Base-by-base conservation (phyloP, 2,888 invertebrate species). In the Tetropium fuscum region DNA sequence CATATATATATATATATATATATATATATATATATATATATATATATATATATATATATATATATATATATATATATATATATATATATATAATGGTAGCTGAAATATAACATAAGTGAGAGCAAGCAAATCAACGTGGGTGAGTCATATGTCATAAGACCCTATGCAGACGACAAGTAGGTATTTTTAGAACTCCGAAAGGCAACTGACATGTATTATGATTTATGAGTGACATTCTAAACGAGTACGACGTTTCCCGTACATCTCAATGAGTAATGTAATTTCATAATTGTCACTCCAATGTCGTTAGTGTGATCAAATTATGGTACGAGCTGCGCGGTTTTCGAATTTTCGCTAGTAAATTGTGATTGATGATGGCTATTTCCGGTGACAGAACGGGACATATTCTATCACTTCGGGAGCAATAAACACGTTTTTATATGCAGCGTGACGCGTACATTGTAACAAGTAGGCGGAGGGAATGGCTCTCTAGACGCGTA, bases 261-360 rank as follows among this genome's bases (percentile, higher is more conserved):
- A 78, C 77, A 75, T 80, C 78, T 78, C 78, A 77, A 77, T 79
- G 79, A 80, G 77, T 78, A 79, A 79, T 80, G 79, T 77, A 79
- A 80, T 80, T 80, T 79, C 78, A 76, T 80, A 80, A 80, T 80
- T 79, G 79, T 79, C 79, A 79, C 76, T 76, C 75, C 70, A 66
- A 72, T 72, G 78, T 76, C 78, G 77, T 77, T 78, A 75, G 73
- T 71, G 74, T 75, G 74, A 78, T 78, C 78, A 74, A 78, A 77
- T 78, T 78, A 78, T 77, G 63, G 64, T 63, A 59, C 68, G 66
- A 65, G 69, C 62, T 55, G 65, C 63, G 68, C 71, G 70, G 74
- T 75, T 72, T 74, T 74, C 74, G 54, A 53, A 54, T 45, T 10
- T 32, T 49, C 47, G 57, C 32, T 60, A 68, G 73, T 76, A 79